Evolutionary conservation across 2,888 invertebrate genomes (phyloP).

Genomic region (Crocallis elinguaria): DNA sequence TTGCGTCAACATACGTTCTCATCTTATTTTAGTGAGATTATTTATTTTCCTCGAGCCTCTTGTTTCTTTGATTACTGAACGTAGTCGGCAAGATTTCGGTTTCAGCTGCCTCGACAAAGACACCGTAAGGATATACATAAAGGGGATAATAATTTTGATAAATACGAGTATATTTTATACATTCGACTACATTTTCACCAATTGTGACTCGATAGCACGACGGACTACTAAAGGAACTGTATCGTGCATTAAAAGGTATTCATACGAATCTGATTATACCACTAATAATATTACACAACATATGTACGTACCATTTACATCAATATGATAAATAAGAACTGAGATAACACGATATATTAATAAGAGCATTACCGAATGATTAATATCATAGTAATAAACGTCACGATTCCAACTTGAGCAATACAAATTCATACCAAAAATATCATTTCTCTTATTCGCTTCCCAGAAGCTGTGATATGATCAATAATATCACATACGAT

Average conservation of each 20-base stretch:
- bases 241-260: slow-evolving; percentile 78
- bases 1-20: slow-evolving; percentile 64
- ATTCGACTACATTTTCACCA: slow-evolving; percentile 56
- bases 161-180: slow-evolving; percentile 40
- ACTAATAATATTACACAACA: slow-evolving; percentile 63
- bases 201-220: slow-evolving; percentile 77
- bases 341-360: slow-evolving; percentile 60
- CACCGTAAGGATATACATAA: slow-evolving; percentile 44
- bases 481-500: slow-evolving; percentile 65
- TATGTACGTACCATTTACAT: slow-evolving; percentile 52
- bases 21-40: slow-evolving; percentile 60
- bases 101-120: slow-evolving; percentile 63
- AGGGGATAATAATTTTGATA: slow-evolving; percentile 41
- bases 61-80: slow-evolving; percentile 53
- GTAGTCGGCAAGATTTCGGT: slow-evolving; percentile 63
- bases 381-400: slow-evolving; percentile 59
- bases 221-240: slow-evolving; percentile 81
- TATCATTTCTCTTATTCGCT: slow-evolving; percentile 67
- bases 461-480: slow-evolving; percentile 78
- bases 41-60: slow-evolving; percentile 62
- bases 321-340: slow-evolving; percentile 37
- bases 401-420: slow-evolving; percentile 74
- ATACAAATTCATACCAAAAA: slow-evolving; percentile 79
- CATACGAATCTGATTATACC: slow-evolving; percentile 73
- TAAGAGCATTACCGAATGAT: slow-evolving; percentile 53